Evolutionary conservation across 2,113 vertebrate genomes (phyloP), one percentile per base, ranked within the genome.

Genomic region (Neodontobutis hainanensis): DNA sequence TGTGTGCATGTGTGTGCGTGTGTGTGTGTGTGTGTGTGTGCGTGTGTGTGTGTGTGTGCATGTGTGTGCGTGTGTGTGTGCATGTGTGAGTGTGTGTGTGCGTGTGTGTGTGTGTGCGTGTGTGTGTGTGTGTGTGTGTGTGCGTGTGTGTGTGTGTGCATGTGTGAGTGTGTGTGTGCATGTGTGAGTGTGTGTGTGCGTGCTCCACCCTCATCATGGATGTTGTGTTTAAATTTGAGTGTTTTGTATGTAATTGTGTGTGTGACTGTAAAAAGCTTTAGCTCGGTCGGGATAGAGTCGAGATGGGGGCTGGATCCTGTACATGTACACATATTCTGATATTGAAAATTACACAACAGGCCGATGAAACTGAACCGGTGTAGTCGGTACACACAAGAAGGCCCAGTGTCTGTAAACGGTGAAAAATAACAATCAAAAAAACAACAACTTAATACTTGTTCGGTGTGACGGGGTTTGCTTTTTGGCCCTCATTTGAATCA

Each of bases 241-340:
- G n/a, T n/a, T n/a, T n/a, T n/a, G n/a, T n/a, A n/a, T n/a, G n/a
- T n/a, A n/a, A n/a, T n/a, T n/a, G 43, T 44, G 51, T 58, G 67
- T 74, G 63, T 83, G 83, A 79, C 70, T 75, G 87, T 82, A 83
- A 84, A n/a, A 83, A 83, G 71, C 68, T 82, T 80, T 77, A 87
- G 78, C 82, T 77, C 65, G 61, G 73, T 84, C 77, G 65, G 85
- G 70, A 89, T 70, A 80, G 46, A 62, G 74, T 36, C 38, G 19
- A 3, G 19, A 27, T 27, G 19, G 19, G 19, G 19, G 12, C 56
- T 27, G n/a, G 61, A 53, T 86, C 50, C 86, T 91, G 83, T 90
- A 91, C 89, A 91, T 82, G 69, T 81, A 90, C 86, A 90, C 75
- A 83, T 81, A 82, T 69, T 77, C 68, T 75, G 86, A 80, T 87